Conservation (phyloP, 1,140 invertebrate genomes). For the Drosophila pectinifera region DNA sequence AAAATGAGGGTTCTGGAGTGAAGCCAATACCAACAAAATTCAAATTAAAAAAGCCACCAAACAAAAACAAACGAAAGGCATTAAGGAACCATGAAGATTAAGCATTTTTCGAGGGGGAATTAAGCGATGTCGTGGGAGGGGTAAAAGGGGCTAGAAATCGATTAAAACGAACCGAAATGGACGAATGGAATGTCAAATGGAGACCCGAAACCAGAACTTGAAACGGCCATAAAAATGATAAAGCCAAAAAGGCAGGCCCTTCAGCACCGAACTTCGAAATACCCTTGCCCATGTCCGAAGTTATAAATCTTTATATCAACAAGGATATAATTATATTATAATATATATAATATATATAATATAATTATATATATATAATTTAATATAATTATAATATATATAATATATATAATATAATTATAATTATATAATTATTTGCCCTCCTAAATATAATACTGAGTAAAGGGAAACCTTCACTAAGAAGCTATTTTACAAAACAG, state of each 20-base stretch:
- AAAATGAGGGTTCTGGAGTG: constrained; percentile 14
- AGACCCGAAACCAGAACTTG: constrained; percentile 36
- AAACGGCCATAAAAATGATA: constrained; percentile 66
- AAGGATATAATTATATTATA: too few relatives aligned
- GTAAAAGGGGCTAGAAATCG: constrained; percentile 57
- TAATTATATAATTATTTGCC: too few relatives aligned
- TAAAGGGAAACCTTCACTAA: too few relatives aligned
- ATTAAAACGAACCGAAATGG: constrained; percentile 73
- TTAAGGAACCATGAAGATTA: constrained; percentile 52
- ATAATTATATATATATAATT: too few relatives aligned
- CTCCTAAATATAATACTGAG: too few relatives aligned
- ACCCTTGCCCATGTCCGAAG: not conserved
- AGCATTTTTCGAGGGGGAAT: constrained; percentile 4
- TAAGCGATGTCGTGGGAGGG: not conserved
- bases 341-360: too few relatives aligned
- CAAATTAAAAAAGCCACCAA: constrained; percentile 61
- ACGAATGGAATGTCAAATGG: constrained; percentile 72
- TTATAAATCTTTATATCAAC: too few relatives aligned
- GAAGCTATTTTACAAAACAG: too few relatives aligned
- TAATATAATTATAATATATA: too few relatives aligned
- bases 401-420: too few relatives aligned
- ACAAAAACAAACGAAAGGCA: constrained; percentile 59
- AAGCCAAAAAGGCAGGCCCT: constrained; percentile 2
- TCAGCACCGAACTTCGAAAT: not conserved
- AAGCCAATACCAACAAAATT: constrained; percentile 59